Percentiles rank a stretch among this genome's conserved stretches.
Conservation (phyloP, 2,888 invertebrate species). For the Serrognathus titanus region DNA sequence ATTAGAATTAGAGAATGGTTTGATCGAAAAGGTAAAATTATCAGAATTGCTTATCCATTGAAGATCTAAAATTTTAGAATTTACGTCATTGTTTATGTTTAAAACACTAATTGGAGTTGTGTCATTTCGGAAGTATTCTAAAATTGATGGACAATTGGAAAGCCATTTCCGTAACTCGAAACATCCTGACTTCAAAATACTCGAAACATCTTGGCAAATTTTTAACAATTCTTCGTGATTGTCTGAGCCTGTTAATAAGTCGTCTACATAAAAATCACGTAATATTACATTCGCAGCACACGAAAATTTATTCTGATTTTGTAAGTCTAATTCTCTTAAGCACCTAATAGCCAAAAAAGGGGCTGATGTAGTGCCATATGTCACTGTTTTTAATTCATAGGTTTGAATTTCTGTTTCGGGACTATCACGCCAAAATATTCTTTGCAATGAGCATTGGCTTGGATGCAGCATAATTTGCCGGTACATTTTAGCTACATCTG, state of each 20-base stretch:
- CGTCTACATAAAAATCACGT: conserved; percentile 25
- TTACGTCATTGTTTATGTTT: no score
- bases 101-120: no score
- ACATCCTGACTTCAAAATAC: conserved; percentile 12
- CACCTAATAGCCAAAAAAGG: conserved; percentile 25
- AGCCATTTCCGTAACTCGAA: conserved; percentile 23
- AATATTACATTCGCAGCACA: conserved; percentile 13
- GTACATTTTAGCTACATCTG: no score
- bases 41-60: no score
- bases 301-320: conserved; percentile 19
- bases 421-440: conserved; percentile 25
- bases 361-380: conserved; percentile 25
- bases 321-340: conserved; percentile 21
- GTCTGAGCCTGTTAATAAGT: conserved; percentile 21
- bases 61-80: no score
- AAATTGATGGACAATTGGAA: conserved; percentile 12
- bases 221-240: conserved; percentile 4
- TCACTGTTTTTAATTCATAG: conserved; percentile 25
- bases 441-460: conserved; percentile 23
- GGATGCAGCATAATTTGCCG: no score
- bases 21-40: background rate
- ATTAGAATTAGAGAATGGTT: background rate
- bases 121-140: no score
- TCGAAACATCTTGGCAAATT: conserved; percentile 1
- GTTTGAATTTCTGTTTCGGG: conserved; percentile 15